Evolutionary conservation across 1,140 invertebrate genomes (phyloP).

Genomic region (Dolichoris vasculosae): DNA sequence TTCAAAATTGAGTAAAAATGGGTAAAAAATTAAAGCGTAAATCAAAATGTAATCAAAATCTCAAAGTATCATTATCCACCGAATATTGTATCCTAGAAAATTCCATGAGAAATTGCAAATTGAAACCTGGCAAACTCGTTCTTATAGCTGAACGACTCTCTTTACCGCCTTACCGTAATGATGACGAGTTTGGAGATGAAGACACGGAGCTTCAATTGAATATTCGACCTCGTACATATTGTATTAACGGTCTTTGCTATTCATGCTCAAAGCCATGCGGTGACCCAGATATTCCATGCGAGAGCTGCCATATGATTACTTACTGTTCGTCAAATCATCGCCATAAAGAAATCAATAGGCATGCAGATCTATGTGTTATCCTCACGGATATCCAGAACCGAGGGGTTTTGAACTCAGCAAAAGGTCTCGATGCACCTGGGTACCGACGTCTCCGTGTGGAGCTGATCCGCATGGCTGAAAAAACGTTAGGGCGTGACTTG

Average conservation of each 20-base stretch:
- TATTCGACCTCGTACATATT: slow-evolving; percentile 65
- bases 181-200: slow-evolving; percentile 51
- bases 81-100: background rate
- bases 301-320: slow-evolving; percentile 74
- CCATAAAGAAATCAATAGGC: slow-evolving; percentile 67
- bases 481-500: slow-evolving; percentile 76
- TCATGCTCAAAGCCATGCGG: slow-evolving; percentile 65
- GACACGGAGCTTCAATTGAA: slow-evolving; percentile 64
- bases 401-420: slow-evolving; percentile 73
- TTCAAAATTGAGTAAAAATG: background rate
- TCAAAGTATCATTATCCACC: background rate
- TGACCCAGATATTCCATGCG: slow-evolving; percentile 61
- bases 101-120: background rate
- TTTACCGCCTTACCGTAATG: slow-evolving; percentile 11
- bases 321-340: slow-evolving; percentile 76
- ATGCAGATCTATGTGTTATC: slow-evolving; percentile 72
- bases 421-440: slow-evolving; percentile 75
- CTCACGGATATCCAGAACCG: slow-evolving; percentile 55
- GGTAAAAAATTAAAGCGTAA: slow-evolving; percentile 32
- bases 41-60: background rate
- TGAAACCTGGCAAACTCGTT: background rate
- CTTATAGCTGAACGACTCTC: slow-evolving; percentile 28
- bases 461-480: slow-evolving; percentile 77
- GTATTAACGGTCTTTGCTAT: slow-evolving; percentile 67
- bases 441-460: slow-evolving; percentile 79